Evolutionary conservation across 2,888 invertebrate genomes (phyloP).

Genomic region (Drosophila atroscutellata): DNA sequence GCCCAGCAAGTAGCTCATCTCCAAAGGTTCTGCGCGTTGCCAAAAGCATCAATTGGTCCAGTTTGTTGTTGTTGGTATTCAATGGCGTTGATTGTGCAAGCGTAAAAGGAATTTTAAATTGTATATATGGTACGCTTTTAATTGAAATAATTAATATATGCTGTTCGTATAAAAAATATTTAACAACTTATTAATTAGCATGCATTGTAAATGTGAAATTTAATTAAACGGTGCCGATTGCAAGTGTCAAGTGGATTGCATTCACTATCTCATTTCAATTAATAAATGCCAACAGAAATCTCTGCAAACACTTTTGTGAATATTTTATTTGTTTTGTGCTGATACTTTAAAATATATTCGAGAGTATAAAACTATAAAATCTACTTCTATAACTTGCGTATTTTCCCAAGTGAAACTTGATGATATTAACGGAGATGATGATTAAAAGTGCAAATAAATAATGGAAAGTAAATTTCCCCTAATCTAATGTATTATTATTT

Average conservation of each 20-base stretch:
- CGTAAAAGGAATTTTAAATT: conserved; percentile 52
- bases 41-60: conserved; percentile 13
- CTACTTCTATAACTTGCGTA: not conserved
- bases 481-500: not conserved
- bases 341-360: not conserved
- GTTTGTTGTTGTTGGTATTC: conserved; percentile 21
- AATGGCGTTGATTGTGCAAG: conserved; percentile 43
- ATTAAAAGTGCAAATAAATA: not conserved
- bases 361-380: not conserved
- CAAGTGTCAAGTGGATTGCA: not conserved
- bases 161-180: conserved; percentile 18
- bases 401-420: not conserved
- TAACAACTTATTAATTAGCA: conserved; percentile 37
- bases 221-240: conserved; percentile 26
- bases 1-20: conserved; percentile 87
- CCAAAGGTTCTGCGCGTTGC: conserved; percentile 86
- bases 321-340: not conserved
- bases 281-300: not conserved
- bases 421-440: not conserved
- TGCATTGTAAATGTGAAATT: conserved; percentile 41
- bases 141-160: conserved; percentile 54
- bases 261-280: conserved; percentile 8
- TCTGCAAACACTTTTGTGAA: conserved; percentile 8
- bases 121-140: conserved; percentile 52
- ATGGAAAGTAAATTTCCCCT: not conserved